Evolutionary conservation across 2,113 vertebrate species (phyloP).

Genomic region (Acanthochromis polyacanthus): DNA sequence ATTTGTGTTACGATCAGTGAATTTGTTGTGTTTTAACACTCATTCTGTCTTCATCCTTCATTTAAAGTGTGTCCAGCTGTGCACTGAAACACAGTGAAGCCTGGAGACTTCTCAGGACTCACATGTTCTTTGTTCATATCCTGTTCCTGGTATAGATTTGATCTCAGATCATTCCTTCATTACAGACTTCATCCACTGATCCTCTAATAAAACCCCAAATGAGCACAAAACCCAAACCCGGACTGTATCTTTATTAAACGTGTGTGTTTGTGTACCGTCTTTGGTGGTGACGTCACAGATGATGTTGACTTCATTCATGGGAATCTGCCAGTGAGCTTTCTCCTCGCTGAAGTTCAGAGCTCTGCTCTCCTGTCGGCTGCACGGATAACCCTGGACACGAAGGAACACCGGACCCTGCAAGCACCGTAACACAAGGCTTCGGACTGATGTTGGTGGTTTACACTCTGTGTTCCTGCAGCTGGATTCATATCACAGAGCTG

Average conservation of each 20-base stretch:
- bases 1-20: too few relatives aligned
- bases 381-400: constrained; percentile 90
- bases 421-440: neutral
- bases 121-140: too few relatives aligned
- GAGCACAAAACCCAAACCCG: neutral
- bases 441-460: neutral
- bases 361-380: constrained; percentile 89
- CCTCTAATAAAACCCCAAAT: neutral
- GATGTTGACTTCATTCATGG: constrained; percentile 92
- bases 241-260: neutral
- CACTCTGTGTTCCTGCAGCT: neutral
- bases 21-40: too few relatives aligned
- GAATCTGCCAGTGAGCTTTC: constrained; percentile 91
- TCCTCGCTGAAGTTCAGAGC: constrained; percentile 93
- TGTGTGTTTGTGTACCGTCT: constrained; percentile 83
- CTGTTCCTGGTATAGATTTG: too few relatives aligned
- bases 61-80: too few relatives aligned
- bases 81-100: too few relatives aligned
- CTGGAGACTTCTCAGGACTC: too few relatives aligned
- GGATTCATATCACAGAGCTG: neutral
- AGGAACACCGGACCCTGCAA: constrained; percentile 91
- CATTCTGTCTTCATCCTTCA: too few relatives aligned
- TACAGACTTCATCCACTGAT: neutral
- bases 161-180: too few relatives aligned
- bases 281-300: constrained; percentile 89